Evolutionary conservation across 2,113 vertebrate genomes (phyloP).

Genomic region (Crotalus helleri): DNA sequence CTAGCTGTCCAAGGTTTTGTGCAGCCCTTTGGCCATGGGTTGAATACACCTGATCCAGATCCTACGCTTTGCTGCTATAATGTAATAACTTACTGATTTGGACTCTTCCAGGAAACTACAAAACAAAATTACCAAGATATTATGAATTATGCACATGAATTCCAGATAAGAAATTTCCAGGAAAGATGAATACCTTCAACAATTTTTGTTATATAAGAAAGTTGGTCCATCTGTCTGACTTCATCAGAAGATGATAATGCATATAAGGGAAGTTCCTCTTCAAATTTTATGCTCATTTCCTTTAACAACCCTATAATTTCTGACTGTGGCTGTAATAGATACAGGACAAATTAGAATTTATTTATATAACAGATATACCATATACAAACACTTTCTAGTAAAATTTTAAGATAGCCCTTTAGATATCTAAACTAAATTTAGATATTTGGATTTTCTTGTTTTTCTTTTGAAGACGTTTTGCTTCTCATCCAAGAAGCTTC

Average conservation of each 20-base stretch:
- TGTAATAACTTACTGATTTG: background rate
- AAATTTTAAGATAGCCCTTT: background rate
- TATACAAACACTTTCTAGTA: background rate
- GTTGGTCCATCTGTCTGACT: conserved; percentile 78
- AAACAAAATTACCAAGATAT: background rate
- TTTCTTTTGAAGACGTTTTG: too few species aligned
- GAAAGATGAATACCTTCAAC: conserved; percentile 75
- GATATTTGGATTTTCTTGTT: too few species aligned
- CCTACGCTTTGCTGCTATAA: background rate
- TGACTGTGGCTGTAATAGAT: conserved; percentile 83
- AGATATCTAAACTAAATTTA: background rate
- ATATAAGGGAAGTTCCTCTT: conserved; percentile 87
- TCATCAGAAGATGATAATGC: conserved; percentile 69
- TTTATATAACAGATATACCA: background rate
- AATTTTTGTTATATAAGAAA: conserved; percentile 81
- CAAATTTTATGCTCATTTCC: conserved; percentile 92
- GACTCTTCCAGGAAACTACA: background rate
- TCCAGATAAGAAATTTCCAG: background rate
- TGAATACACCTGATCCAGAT: background rate
- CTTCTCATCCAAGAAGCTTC: too few species aligned
- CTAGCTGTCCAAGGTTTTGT: background rate
- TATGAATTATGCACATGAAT: background rate
- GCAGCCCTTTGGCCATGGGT: too few species aligned
- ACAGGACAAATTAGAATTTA: conserved; percentile 33
- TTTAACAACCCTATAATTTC: conserved; percentile 78